These are phyloP conservation scores for Cheilosia grossa DNA, from an alignment of 2,888 invertebrate genomes.

Conservation along the genomic window DNA sequence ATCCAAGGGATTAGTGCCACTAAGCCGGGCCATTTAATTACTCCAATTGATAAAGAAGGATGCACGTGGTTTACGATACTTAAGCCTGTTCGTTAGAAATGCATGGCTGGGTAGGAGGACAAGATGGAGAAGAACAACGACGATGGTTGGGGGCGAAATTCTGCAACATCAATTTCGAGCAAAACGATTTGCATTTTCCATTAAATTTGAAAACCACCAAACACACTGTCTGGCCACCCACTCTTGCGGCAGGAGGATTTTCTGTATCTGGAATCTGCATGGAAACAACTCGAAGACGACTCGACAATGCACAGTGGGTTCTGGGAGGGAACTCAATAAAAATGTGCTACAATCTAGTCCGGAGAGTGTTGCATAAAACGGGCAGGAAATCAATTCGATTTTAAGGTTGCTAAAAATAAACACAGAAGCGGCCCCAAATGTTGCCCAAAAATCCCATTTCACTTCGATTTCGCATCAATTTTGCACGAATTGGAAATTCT, in stretches of 20 bases:
- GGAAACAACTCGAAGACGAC: conserved; percentile 9
- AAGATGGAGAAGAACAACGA: conserved; percentile 2
- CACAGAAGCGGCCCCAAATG: no score
- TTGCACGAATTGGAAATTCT: no score
- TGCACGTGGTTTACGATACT: conserved; percentile 31
- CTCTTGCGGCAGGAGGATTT: conserved; percentile 8
- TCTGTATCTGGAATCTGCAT: conserved; percentile 7
- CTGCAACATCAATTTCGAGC: conserved; percentile 60
- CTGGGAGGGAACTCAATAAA: not conserved
- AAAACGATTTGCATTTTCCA: conserved; percentile 73
- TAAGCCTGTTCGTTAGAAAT: conserved; percentile 40
- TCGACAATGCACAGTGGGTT: conserved; percentile 15
- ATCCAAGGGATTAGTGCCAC: conserved; percentile 47
- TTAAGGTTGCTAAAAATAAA: no score
- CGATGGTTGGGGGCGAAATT: conserved; percentile 33
- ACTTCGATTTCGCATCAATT: no score
- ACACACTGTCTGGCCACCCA: conserved; percentile 52
- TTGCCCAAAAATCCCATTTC: no score
- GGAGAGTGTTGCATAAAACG: not conserved
- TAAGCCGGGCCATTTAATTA: conserved; percentile 59
- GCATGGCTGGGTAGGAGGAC: conserved; percentile 17
- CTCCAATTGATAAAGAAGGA: conserved; percentile 5
- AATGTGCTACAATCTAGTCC: not conserved
- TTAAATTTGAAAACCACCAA: conserved; percentile 66
- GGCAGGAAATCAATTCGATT: no score